Conservation (phyloP, 2,113 vertebrate genomes). For the Osmerus eperlanus region DNA sequence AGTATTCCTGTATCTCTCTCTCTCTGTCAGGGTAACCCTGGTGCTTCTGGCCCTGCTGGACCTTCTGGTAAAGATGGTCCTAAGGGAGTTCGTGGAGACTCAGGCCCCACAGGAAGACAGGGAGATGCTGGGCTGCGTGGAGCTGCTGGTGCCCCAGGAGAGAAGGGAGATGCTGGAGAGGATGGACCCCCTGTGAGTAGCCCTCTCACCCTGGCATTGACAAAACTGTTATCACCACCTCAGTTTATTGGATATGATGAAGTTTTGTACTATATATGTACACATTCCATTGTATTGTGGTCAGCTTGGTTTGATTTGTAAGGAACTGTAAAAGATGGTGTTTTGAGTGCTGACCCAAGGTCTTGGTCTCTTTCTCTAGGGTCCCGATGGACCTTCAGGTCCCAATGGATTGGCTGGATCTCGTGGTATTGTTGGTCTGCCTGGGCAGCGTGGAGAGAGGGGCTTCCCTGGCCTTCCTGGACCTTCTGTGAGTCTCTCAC, state of each 20-base stretch:
- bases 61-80: conserved; percentile 91
- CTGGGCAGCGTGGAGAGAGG: conserved; percentile 95
- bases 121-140: conserved; percentile 90
- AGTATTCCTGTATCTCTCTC: background rate
- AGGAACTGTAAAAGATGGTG: background rate
- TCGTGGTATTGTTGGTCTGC: conserved; percentile 93
- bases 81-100: conserved; percentile 88
- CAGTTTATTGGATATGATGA: background rate
- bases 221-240: background rate
- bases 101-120: conserved; percentile 77
- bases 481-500: conserved; percentile 82
- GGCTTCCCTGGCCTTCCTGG: conserved; percentile 93
- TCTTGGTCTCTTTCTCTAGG: conserved; percentile 65
- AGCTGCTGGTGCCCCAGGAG: conserved; percentile 78
- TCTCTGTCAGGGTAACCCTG: conserved; percentile 86
- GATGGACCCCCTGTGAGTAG: conserved; percentile 78
- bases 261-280: background rate
- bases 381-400: conserved; percentile 85
- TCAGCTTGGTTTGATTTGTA: background rate
- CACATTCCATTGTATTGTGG: background rate
- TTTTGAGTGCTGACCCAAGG: background rate
- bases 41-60: conserved; percentile 81
- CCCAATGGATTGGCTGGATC: conserved; percentile 86
- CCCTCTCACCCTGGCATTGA: background rate
- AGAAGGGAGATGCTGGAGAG: conserved; percentile 89